Base-by-base conservation (phyloP, 2,797 vertebrate species). In the Cyclopterus lumpus region DNA sequence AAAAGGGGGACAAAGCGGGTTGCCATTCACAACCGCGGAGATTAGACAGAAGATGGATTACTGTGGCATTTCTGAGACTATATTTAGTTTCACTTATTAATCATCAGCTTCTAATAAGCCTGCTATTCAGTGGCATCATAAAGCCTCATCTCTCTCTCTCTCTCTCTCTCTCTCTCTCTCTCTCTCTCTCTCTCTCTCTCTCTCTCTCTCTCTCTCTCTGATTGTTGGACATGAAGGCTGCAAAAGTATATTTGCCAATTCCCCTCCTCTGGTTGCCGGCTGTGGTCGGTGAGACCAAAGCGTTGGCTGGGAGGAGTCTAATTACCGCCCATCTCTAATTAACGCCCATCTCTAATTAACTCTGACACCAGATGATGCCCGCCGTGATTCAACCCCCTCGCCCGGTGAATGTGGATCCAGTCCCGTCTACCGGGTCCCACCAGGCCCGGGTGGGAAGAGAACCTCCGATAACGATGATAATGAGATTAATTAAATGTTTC, bases 311-410 rank as follows among this genome's bases (percentile, higher is more conserved):
- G 67, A 65, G 59, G 71, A 75, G 58, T 77, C 73, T 86, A 77
- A 89, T 86, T 80, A 80, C 79, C 74, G 69, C 62, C 2, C 15
- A 57, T 73, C 30, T 46, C 68, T 67, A 72, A 83, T 75, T n/a
- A n/a, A n/a, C n/a, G 42, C 55, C 69, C 51, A 78, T 76, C 87
- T n/a, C n/a, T n/a, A n/a, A n/a, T n/a, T n/a, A n/a, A n/a, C 82
- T 66, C 73, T 75, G 75, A 76, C 12, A 71, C 62, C 81, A 85
- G 84, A 85, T 81, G 79, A 86, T 71, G 4, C 5, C 4, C 20
- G 60, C 44, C 0, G 66, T 71, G 71, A 88, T 78, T 82, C 60
- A 24, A 63, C 77, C 90, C 80, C 65, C 75, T 53, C 20, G 38
- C 0, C 30, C 44, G 36, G 61, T 54, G 71, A 72, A 72, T 80